Evolutionary conservation across 2,888 invertebrate genomes (phyloP), one percentile per base, ranked within the genome.

Genomic region (Cataglyphis albicans): DNA sequence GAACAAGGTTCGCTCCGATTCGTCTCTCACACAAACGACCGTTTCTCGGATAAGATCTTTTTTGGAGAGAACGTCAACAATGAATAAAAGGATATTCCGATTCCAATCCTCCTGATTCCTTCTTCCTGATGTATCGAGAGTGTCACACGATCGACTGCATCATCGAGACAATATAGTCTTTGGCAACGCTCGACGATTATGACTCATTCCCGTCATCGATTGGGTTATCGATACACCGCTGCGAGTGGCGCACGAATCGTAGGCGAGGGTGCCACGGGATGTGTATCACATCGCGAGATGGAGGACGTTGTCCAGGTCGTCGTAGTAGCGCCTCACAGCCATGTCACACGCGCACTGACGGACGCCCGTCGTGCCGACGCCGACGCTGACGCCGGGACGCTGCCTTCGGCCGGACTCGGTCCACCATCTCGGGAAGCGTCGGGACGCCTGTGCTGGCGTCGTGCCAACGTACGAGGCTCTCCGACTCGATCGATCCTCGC

Each of bases 321-420:
- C 93, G 92, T 90, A 93, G 93, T 90, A 93, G 92, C 93, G 94
- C 92, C 93, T 93, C 92, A 92, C 92, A 93, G 92, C 93, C 94
- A 94, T 94, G 94, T 94, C 94, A 93, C 93, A 93, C 92, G 91
- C 94, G 93, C 93, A 94, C 94, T 94, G 94, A 94, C 94, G 94
- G 93, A 93, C 92, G 92, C 92, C 92, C 94, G 93, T 93, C 70
- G 78, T 76, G 29, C 59, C 70, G 78, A 78, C 78, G 78, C 72
- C 78, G 70, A 70, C 70, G 70, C 78, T 70, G 59, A 78, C 93
- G 94, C 94, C 94, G 94, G 94, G 94, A 94, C 94, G 94, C 94
- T 91, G 92, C 91, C 92, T 92, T 93, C 94, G 93, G 93, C 85
- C 89, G 90, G 85, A 87, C 88, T 94, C 94, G 93, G 92, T 91